Percentiles rank a stretch among this genome's conserved stretches.
phyloP scores from a whole-genome alignment of 2,797 vertebrate genomes.

The Sebastes flavidus region DNA sequence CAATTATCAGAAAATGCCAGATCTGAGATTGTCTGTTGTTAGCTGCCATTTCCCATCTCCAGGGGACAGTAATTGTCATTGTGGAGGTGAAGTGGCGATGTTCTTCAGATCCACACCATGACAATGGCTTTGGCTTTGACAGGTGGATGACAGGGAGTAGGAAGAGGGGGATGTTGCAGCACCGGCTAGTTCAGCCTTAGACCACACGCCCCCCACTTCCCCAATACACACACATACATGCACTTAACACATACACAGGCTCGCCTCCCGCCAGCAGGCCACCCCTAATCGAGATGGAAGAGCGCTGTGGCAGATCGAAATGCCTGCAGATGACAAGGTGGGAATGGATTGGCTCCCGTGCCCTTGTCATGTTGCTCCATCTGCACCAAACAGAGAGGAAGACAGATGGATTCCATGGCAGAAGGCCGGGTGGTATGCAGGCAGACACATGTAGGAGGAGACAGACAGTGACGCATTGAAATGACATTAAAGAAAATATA shows the following conservation, averaged over 20 bases:
- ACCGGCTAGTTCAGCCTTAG: conserved; percentile 81
- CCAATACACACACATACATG: conserved; percentile 6
- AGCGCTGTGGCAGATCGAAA: conserved; percentile 82
- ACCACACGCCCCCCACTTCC: conserved; percentile 13
- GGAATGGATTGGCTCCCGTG: conserved; percentile 78
- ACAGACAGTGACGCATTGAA: neutral
- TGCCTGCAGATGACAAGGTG: conserved; percentile 80
- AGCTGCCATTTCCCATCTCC: conserved; percentile 36
- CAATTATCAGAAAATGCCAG: conserved; percentile 46
- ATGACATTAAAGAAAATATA: neutral
- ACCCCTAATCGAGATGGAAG: conserved; percentile 87
- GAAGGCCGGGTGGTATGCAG: conserved; percentile 29
- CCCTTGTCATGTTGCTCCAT: conserved; percentile 80
- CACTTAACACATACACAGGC: conserved; percentile 34
- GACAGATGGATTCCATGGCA: conserved; percentile 66
- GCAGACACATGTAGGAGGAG: conserved; percentile 41
- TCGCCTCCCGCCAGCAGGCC: conserved; percentile 72
- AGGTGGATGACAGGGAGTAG: conserved; percentile 68
- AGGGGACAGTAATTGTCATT: conserved; percentile 63
- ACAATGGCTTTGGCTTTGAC: conserved; percentile 82
- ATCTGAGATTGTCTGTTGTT: conserved; percentile 39
- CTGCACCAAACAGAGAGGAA: conserved; percentile 68
- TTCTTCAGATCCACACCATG: conserved; percentile 79
- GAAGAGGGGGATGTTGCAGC: conserved; percentile 35
- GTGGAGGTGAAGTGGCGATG: conserved; percentile 38